A percentile compares a stretch with the other conserved stretches of the same genome.
Conservation (phyloP, 2,888 invertebrate genomes). For the Phorcus lineatus region DNA sequence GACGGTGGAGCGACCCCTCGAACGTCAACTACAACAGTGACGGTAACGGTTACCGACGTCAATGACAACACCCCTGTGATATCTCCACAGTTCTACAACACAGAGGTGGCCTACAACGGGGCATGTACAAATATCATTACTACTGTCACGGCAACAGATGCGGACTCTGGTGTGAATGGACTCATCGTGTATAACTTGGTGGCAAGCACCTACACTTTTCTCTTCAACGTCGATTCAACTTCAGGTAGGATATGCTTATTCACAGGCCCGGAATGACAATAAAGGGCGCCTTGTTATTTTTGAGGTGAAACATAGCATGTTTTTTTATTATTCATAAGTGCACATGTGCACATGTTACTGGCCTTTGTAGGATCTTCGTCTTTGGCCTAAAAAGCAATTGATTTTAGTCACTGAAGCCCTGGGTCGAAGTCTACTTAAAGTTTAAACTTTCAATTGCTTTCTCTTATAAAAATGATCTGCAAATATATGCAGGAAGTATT, state of each 20-base stretch:
- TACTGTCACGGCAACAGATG: slow-evolving; percentile 62
- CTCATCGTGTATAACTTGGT: slow-evolving; percentile 49
- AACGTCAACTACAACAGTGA: slow-evolving; percentile 86
- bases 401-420: too few relatives aligned
- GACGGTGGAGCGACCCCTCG: slow-evolving; percentile 91
- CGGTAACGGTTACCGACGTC: slow-evolving; percentile 55
- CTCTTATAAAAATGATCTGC: too few relatives aligned
- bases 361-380: too few relatives aligned
- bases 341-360: too few relatives aligned
- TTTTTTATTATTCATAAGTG: too few relatives aligned
- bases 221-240: slow-evolving; percentile 48
- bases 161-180: slow-evolving; percentile 60
- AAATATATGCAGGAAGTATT: too few relatives aligned
- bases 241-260: slow-evolving; percentile 41
- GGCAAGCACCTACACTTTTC: slow-evolving; percentile 45
- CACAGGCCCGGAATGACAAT: too few relatives aligned
- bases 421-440: too few relatives aligned
- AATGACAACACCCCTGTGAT: slow-evolving; percentile 65
- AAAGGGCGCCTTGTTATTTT: too few relatives aligned
- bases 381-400: too few relatives aligned
- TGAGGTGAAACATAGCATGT: too few relatives aligned
- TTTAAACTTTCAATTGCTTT: too few relatives aligned
- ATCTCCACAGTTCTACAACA: slow-evolving; percentile 54
- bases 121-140: slow-evolving; percentile 52
- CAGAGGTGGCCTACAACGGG: slow-evolving; percentile 61